Conservation (phyloP, 2,113 vertebrate species). For the Scolopax mira region DNA sequence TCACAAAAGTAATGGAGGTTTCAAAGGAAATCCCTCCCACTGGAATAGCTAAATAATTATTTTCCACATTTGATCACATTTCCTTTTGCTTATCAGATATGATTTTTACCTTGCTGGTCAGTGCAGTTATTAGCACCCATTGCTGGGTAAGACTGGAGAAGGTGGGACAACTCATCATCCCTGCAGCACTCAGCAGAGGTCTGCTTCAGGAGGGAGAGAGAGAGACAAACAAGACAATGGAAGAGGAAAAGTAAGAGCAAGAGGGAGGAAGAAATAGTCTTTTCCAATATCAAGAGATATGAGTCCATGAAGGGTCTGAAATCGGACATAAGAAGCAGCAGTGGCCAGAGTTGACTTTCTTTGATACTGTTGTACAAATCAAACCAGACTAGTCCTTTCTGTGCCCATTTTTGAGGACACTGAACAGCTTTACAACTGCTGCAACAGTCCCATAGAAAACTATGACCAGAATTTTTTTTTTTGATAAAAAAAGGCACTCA, state of each 20-base stretch:
- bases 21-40: not conserved
- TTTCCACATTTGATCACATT: not conserved
- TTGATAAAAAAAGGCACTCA: not conserved
- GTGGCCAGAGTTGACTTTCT: not conserved
- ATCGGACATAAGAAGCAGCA: not conserved
- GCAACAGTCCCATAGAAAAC: conserved; percentile 30
- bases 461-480: not conserved
- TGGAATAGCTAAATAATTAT: not conserved
- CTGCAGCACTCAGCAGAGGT: not conserved
- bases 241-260: not conserved
- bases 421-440: not conserved
- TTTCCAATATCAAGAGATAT: not conserved
- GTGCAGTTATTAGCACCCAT: not conserved
- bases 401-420: not conserved
- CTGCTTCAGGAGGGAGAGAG: not conserved
- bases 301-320: not conserved
- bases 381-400: not conserved
- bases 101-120: not conserved
- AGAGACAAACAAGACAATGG: not conserved
- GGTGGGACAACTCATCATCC: accelerated
- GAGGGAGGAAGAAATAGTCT: not conserved
- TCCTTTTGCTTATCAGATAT: not conserved
- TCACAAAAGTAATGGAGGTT: not conserved
- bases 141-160: not conserved
- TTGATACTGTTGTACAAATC: not conserved